Evolutionary conservation across 2,797 vertebrate species (phyloP), one percentile per base, ranked within the genome.

Genomic region (Todus mexicanus): DNA sequence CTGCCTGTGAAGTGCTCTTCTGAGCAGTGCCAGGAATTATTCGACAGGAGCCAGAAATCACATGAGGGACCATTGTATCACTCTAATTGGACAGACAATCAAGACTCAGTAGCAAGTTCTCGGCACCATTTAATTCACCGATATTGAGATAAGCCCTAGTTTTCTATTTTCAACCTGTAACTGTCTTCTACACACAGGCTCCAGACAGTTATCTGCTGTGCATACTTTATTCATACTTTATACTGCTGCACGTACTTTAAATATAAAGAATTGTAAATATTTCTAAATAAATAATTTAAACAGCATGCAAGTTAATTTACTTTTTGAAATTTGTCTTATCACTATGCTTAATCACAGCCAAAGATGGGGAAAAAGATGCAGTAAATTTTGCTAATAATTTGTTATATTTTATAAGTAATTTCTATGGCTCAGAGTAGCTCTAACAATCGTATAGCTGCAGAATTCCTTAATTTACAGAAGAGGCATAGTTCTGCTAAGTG

Each of bases 1-100:
- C 51, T 73, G 71, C 16, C 33, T 87, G 48, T 69, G 66, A 91
- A 93, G 35, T 65, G 47, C 43, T 91, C 63, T 88, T 87, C 61
- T 71, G 64, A 90, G 80, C 43, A 84, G 23, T 76, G 31, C 48
- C 78, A 93, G 48, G 40, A 90, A 84, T 84, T 95, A 84, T 84
- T 70, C 92, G 64, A 63, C 64, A 69, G 51, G 25, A 93, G 78
- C 56, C 60, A 82, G 77, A 90, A 95, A 89, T 73, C 48, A 82
- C 77, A 56, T 2, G 4, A 45, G 81, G 65, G 86, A 82, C 27
- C 26, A 53, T 2, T 76, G 60, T 42, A 82, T 73, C 64, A 33
- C 15, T 70, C 27, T 51, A 78, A 75, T 19, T 33, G 27, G n/a
- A 87, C 21, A 77, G 50, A 51, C 26, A 74, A 74, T 35, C 69